Evolutionary conservation across 2,888 invertebrate genomes (phyloP).

Genomic region (Hydriomena furcata): DNA sequence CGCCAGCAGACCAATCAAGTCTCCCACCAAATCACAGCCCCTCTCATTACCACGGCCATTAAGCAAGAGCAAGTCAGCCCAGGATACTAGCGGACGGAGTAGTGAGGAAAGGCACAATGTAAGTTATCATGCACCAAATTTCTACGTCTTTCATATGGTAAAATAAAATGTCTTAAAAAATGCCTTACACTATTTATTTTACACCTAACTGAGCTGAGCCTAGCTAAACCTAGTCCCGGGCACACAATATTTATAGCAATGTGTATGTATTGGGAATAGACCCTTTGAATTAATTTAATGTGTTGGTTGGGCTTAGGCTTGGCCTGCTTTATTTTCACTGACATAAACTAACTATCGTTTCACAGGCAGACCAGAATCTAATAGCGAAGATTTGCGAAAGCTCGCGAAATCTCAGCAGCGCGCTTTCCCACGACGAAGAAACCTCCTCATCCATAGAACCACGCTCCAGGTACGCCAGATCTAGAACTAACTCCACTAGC

Average conservation of each 20-base stretch:
- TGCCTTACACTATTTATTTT: too few relatives aligned
- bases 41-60: conserved; percentile 40
- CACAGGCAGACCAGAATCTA: conserved; percentile 62
- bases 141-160: background rate
- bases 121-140: conserved; percentile 30
- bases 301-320: too few relatives aligned
- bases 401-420: conserved; percentile 67
- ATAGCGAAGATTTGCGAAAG: conserved; percentile 67
- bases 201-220: too few relatives aligned
- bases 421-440: conserved; percentile 70
- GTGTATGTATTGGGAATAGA: too few relatives aligned
- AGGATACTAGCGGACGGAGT: conserved; percentile 34
- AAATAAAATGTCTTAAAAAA: too few relatives aligned
- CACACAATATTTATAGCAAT: too few relatives aligned
- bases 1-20: conserved; percentile 58
- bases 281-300: too few relatives aligned
- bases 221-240: too few relatives aligned
- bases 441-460: conserved; percentile 66
- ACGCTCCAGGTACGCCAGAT: conserved; percentile 59
- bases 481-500: conserved; percentile 58
- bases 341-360: conserved; percentile 23
- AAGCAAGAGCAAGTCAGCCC: conserved; percentile 47
- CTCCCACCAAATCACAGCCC: conserved; percentile 58
- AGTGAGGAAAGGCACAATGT: conserved; percentile 53
- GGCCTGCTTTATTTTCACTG: too few relatives aligned